Evolutionary conservation across 2,888 invertebrate species (phyloP).

Genomic region (Calameuta pallipes): DNA sequence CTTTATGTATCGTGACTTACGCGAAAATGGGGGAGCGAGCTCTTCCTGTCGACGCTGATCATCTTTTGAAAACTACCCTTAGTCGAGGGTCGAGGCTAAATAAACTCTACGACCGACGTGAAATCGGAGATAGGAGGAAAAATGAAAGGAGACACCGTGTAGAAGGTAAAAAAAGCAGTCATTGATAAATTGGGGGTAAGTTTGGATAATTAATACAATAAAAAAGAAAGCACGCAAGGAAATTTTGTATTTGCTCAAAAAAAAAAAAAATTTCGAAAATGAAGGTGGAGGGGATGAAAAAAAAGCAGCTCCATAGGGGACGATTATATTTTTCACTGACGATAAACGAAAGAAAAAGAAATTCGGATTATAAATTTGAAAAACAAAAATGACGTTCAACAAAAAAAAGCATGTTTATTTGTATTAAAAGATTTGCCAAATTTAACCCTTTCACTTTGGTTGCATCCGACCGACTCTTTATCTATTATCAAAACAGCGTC

Average conservation of each 20-base stretch:
- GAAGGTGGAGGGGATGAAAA: slow-evolving; percentile 3
- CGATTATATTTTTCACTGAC: slow-evolving; percentile 24
- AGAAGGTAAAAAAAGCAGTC: background rate
- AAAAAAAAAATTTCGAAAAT: slow-evolving; percentile 1
- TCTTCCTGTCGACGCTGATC: slow-evolving; percentile 2
- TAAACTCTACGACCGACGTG: slow-evolving; percentile 19
- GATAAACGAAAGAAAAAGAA: background rate
- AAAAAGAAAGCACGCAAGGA: background rate
- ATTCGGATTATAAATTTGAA: background rate
- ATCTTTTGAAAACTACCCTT: background rate
- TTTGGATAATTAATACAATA: slow-evolving; percentile 4
- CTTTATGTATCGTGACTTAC: background rate
- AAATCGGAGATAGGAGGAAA: slow-evolving; percentile 16
- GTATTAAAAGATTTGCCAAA: background rate
- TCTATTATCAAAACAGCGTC: background rate
- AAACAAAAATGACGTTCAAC: background rate
- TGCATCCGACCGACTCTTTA: background rate
- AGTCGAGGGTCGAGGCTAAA: slow-evolving; percentile 24
- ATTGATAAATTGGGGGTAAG: slow-evolving; percentile 9
- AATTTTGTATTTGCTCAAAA: background rate
- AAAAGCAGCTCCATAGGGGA: background rate
- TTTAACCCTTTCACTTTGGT: background rate
- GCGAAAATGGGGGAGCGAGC: background rate
- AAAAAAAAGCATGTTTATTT: too few relatives aligned
- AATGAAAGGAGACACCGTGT: slow-evolving; percentile 6